Conservation (phyloP, 2,113 vertebrate species). For the Dicerorhinus sumatrensis region DNA sequence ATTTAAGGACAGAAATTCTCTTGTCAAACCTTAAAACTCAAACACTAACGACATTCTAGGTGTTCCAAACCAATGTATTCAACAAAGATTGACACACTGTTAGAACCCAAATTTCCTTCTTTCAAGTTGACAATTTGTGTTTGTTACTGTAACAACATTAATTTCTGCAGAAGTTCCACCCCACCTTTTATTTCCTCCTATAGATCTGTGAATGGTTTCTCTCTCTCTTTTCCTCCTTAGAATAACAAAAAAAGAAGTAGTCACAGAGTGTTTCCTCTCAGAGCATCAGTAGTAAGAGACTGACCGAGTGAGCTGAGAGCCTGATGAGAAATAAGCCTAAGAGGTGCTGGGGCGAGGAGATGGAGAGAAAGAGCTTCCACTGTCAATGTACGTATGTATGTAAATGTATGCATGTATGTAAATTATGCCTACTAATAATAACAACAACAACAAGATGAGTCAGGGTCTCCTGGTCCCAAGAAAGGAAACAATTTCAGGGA, state of each 20-base stretch:
- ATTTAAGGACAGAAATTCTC: conserved; percentile 17
- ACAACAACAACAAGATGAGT: neutral
- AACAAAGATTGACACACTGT: neutral
- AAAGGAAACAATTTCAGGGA: neutral
- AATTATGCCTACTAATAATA: neutral
- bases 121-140: neutral
- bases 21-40: neutral
- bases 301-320: no score
- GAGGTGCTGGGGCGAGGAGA: neutral
- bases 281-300: neutral
- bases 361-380: no score
- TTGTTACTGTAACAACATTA: neutral
- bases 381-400: neutral
- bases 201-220: neutral
- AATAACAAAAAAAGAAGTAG: neutral
- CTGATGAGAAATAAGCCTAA: neutral
- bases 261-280: neutral
- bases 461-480: neutral
- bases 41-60: neutral
- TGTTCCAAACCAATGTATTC: neutral
- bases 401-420: neutral
- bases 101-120: neutral
- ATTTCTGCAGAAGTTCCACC: neutral
- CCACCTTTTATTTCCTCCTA: neutral
- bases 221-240: neutral